Conservation (phyloP, 2,797 vertebrate species). For the Dipus sagitta region DNA sequence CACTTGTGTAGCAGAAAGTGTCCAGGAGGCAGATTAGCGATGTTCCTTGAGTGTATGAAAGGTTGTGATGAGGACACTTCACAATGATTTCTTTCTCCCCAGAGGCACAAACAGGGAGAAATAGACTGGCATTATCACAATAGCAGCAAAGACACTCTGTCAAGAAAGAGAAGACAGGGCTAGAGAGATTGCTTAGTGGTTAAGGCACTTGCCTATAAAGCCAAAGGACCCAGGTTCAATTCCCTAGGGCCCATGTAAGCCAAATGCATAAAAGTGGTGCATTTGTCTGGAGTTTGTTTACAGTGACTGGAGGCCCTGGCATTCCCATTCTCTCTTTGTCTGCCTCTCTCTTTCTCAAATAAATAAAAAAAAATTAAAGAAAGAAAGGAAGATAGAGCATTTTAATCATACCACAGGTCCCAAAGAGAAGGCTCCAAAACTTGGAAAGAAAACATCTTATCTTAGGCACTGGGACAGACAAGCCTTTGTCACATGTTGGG, state of each 20-base stretch:
- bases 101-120: neutral
- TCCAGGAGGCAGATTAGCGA: slow-evolving; percentile 22
- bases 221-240: too few relatives aligned
- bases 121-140: neutral
- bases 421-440: neutral
- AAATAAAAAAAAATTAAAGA: too few relatives aligned
- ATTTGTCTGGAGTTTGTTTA: too few relatives aligned
- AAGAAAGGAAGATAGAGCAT: neutral
- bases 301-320: too few relatives aligned
- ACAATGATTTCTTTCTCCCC: neutral
- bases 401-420: neutral
- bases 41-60: neutral
- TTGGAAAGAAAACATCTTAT: neutral
- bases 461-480: neutral
- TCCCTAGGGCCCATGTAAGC: too few relatives aligned
- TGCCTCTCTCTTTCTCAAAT: too few relatives aligned
- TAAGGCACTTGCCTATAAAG: too few relatives aligned
- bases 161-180: neutral
- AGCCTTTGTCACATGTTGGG: neutral
- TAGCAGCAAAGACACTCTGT: neutral
- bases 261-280: too few relatives aligned
- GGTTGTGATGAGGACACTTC: slow-evolving; percentile 3
- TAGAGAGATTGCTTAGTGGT: too few relatives aligned
- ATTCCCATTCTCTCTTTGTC: too few relatives aligned
- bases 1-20: slow-evolving; percentile 14